phyloP scores from a whole-genome alignment of 2,797 vertebrate genomes.

The Schizopygopsis malacanthus region DNA sequence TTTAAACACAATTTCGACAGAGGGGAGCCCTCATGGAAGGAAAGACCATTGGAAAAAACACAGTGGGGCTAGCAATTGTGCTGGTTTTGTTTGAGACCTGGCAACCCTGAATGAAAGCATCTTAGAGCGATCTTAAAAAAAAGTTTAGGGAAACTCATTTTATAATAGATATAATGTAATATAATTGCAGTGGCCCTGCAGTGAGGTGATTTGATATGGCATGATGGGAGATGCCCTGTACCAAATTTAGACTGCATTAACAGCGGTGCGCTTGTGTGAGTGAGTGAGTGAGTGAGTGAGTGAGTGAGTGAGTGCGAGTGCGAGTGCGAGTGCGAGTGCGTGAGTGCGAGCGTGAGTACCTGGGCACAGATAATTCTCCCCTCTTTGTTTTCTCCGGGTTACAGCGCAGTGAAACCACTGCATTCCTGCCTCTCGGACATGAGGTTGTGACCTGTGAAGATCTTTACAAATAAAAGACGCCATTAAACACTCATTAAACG shows the following conservation, averaged over 20 bases:
- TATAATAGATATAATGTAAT: too few species aligned
- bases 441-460: constrained; percentile 88
- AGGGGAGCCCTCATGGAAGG: too few species aligned
- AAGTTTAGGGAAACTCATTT: too few species aligned
- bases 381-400: constrained; percentile 80
- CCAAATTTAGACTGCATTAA: constrained; percentile 19
- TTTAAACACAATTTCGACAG: too few species aligned
- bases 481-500: neutral
- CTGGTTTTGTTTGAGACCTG: too few species aligned
- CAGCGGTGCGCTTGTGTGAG: neutral
- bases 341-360: constrained; percentile 73
- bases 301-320: neutral
- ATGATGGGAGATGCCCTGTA: constrained; percentile 6
- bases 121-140: too few species aligned
- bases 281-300: neutral
- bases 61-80: too few species aligned
- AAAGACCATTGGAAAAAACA: too few species aligned
- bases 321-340: neutral
- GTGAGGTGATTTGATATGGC: neutral
- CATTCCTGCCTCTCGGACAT: constrained; percentile 88
- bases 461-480: constrained; percentile 67
- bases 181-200: neutral
- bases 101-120: too few species aligned
- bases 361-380: constrained; percentile 89
- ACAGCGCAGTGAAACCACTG: constrained; percentile 91